Evolutionary conservation across 2,797 vertebrate species (phyloP).

Genomic region (Argyrosomus regius): DNA sequence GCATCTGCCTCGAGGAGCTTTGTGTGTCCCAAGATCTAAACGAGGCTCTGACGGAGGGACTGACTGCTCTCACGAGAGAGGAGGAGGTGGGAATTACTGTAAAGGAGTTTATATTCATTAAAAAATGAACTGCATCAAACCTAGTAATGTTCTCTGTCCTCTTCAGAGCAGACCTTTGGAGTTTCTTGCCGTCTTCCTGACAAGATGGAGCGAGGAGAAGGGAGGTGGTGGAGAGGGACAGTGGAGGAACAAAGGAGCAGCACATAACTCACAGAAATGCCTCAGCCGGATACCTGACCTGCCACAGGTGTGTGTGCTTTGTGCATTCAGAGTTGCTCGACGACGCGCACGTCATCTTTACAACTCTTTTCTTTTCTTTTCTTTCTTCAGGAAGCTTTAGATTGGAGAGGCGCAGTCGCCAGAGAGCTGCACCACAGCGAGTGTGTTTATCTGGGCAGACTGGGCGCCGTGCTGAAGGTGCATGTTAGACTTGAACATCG

Average conservation of each 20-base stretch:
- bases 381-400: constrained; percentile 64
- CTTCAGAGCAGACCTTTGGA: constrained; percentile 85
- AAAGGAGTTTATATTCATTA: not conserved
- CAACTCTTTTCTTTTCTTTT: not conserved
- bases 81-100: constrained; percentile 69
- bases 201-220: constrained; percentile 60
- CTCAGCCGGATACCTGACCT: not conserved
- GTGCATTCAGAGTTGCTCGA: not conserved
- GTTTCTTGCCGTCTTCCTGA: constrained; percentile 85
- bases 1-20: constrained; percentile 72
- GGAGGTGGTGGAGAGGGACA: not conserved
- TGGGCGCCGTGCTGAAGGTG: constrained; percentile 80
- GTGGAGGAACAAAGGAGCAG: not conserved
- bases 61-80: constrained; percentile 78
- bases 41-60: constrained; percentile 79
- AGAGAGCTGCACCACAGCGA: constrained; percentile 87
- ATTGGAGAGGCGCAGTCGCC: constrained; percentile 72
- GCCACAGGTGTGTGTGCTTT: constrained; percentile 69
- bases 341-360: not conserved
- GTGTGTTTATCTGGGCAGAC: constrained; percentile 78
- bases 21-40: constrained; percentile 75
- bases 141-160: not conserved
- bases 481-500: not conserved
- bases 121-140: not conserved
- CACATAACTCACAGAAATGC: constrained; percentile 28